These are phyloP conservation scores for Acromyrmex charruanus DNA, from an alignment of 1,140 invertebrate genomes.

Conservation along the genomic window DNA sequence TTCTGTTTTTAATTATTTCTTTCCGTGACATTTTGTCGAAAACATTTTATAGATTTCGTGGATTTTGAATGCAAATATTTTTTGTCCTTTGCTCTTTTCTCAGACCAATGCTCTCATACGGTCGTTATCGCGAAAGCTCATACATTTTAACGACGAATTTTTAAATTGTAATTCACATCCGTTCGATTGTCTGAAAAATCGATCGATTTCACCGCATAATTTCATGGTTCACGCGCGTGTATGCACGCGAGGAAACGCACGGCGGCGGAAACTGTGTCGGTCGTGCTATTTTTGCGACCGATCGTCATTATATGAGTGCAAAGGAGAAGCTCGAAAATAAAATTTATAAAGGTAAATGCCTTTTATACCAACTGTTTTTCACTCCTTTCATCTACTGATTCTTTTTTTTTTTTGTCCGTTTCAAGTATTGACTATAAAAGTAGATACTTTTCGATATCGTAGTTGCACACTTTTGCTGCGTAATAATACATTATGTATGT, in stretches of 20 bases:
- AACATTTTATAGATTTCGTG: neutral
- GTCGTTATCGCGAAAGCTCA: slow-evolving; percentile 40
- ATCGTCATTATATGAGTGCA: neutral
- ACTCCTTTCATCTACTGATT: neutral
- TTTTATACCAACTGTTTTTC: neutral
- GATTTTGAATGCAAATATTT: neutral
- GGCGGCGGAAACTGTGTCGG: slow-evolving; percentile 5
- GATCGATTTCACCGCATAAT: slow-evolving; percentile 61
- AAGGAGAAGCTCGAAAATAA: slow-evolving; percentile 20
- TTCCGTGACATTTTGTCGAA: neutral
- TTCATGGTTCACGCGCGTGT: slow-evolving; percentile 7
- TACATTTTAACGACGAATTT: slow-evolving; percentile 68
- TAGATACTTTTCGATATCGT: neutral
- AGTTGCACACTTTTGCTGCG: neutral
- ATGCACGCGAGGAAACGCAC: slow-evolving; percentile 5
- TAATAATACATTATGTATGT: neutral
- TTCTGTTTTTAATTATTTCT: neutral
- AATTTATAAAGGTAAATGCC: slow-evolving; percentile 7
- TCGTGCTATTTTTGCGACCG: slow-evolving; percentile 18
- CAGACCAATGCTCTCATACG: neutral
- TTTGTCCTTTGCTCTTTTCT: neutral
- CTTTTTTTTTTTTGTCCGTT: neutral
- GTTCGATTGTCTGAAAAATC: slow-evolving; percentile 52
- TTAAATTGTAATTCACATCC: slow-evolving; percentile 63
- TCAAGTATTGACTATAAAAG: neutral